Conservation (phyloP, 1,140 invertebrate genomes). For the Zaprionus ornatus region DNA sequence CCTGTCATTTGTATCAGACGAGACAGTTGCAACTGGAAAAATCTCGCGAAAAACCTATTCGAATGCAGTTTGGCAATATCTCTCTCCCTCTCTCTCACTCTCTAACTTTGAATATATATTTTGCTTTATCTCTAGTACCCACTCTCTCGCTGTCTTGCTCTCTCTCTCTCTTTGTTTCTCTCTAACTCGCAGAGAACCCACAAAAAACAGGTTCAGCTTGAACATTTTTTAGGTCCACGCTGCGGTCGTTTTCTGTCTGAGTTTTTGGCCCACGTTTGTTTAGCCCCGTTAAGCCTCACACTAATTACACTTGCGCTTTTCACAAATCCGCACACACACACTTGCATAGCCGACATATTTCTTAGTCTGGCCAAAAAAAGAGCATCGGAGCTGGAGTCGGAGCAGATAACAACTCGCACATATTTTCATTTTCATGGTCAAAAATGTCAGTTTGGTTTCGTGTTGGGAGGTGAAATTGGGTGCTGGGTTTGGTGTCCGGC, state of each 20-base stretch:
- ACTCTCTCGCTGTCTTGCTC: background rate
- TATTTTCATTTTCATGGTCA: constrained; percentile 80
- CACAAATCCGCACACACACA: constrained; percentile 62
- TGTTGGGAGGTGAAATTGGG: background rate
- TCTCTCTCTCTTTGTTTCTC: background rate
- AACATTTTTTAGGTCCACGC: constrained; percentile 14
- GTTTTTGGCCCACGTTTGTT: constrained; percentile 64
- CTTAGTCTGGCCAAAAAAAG: constrained; percentile 56
- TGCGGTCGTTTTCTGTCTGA: constrained; percentile 19
- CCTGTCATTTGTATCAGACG: constrained; percentile 59
- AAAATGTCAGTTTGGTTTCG: constrained; percentile 49
- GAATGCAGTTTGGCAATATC: constrained; percentile 12
- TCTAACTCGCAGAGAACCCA: constrained; percentile 18
- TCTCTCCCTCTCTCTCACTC: background rate
- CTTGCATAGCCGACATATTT: constrained; percentile 56
- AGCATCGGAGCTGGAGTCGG: background rate
- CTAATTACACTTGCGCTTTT: constrained; percentile 80
- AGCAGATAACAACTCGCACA: constrained; percentile 51
- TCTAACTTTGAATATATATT: background rate
- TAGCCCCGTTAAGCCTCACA: constrained; percentile 76
- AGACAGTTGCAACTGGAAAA: constrained; percentile 45
- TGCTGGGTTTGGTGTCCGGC: background rate
- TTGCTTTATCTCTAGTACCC: background rate
- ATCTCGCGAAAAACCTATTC: constrained; percentile 21
- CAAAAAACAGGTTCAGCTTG: constrained; percentile 45